A percentile compares a stretch with the other conserved stretches of the same genome.
Evolutionary conservation across 2,113 vertebrate genomes (phyloP).

Genomic region (Pygoscelis antarcticus): DNA sequence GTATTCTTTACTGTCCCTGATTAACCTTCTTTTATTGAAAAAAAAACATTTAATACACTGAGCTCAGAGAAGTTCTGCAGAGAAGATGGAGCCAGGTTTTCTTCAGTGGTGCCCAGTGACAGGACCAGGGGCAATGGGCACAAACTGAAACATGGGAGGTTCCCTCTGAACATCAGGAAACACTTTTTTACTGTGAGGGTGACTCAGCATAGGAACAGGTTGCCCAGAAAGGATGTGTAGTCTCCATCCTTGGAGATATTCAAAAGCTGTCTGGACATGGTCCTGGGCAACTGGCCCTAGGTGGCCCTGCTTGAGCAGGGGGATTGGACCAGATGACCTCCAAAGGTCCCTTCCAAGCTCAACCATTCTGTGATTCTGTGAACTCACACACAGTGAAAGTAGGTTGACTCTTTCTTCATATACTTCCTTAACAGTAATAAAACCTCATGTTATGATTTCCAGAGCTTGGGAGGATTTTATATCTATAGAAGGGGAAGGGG

Average conservation of each 20-base stretch:
- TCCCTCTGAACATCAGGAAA: background rate
- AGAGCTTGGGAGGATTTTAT: background rate
- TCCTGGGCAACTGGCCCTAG: background rate
- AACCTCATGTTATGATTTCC: background rate
- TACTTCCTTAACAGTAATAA: background rate
- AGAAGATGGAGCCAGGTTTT: background rate
- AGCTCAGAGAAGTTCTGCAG: background rate
- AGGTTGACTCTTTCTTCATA: background rate
- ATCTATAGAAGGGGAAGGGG: background rate
- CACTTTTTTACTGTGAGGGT: background rate
- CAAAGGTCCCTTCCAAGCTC: background rate
- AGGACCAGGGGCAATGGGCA: background rate
- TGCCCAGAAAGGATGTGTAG: background rate
- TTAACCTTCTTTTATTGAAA: background rate
- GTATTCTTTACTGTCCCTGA: background rate
- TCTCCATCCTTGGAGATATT: background rate
- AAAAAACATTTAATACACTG: background rate
- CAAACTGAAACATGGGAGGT: background rate
- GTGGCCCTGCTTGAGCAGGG: background rate
- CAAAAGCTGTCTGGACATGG: background rate
- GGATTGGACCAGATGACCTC: fast-evolving
- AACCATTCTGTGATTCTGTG: background rate
- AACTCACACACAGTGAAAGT: background rate
- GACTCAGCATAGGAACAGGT: background rate
- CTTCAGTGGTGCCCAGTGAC: background rate